A percentile compares a stretch with the other conserved stretches of the same genome.
Conservation (phyloP, 2,113 vertebrate species). For the Sterrhoptilus dennistouni region DNA sequence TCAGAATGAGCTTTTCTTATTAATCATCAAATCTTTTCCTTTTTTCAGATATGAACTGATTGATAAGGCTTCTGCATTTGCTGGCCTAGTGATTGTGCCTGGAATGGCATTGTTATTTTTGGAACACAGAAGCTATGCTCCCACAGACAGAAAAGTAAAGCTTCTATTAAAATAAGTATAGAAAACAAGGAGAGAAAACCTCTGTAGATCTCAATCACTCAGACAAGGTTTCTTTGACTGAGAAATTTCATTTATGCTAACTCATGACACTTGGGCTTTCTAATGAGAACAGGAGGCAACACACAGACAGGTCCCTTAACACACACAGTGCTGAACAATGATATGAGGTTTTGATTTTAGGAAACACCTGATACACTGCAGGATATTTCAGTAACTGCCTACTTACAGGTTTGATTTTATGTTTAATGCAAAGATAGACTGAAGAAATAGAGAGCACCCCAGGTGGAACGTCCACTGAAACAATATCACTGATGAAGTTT, state of each 20-base stretch:
- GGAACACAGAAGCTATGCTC: conserved; percentile 46
- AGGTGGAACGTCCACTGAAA: conserved; percentile 63
- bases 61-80: conserved; percentile 52
- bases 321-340: not conserved
- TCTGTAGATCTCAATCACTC: not conserved
- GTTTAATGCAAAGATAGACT: conserved; percentile 47
- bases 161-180: conserved; percentile 34
- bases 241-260: not conserved
- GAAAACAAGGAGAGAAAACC: conserved; percentile 7
- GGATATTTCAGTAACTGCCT: conserved; percentile 36
- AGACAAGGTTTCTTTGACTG: not conserved
- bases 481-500: conserved; percentile 53
- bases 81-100: conserved; percentile 35
- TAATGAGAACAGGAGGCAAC: not conserved
- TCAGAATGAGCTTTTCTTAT: conserved; percentile 20
- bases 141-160: conserved; percentile 42
- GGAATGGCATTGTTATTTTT: conserved; percentile 51
- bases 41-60: conserved; percentile 41
- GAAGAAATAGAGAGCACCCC: conserved; percentile 51
- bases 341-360: conserved; percentile 25
- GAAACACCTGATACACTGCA: not conserved
- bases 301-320: not conserved
- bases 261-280: not conserved
- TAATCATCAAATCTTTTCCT: conserved; percentile 11
- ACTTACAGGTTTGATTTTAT: conserved; percentile 14